Base-by-base conservation (phyloP, 2,113 vertebrate genomes). In the Pipa parva region DNA sequence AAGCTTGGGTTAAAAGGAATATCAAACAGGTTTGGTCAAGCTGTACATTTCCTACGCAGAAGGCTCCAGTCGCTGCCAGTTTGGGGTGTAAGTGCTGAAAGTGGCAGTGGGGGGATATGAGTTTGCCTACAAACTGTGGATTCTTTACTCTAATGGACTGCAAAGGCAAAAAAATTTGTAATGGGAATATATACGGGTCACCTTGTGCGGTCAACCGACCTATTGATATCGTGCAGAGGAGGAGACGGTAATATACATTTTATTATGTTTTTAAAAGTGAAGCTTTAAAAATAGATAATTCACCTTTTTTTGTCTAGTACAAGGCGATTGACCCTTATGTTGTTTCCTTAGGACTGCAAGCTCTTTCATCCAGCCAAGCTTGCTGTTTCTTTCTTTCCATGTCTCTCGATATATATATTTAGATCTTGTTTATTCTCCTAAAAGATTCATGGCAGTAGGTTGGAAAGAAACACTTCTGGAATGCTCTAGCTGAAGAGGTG, bases 191-290 rank as follows among this genome's bases (percentile, higher is more conserved):
- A 29, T 80, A 81, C 75, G 87, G 87, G 71, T 90, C 88, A 0
- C 85, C 85, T 2, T 81, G 82, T 21, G 85, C 87, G 4, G 85
- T 88, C 78, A 87, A 89, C 84, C 79, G 83, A 45, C 87, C 88
- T 73, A 89, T 88, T 63, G 87, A 90, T 82, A 88, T 90, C 77
- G 77, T 77, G 39, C 83, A 86, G 75, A 88, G 81, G 77, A 81
- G 75, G 80, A 84, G 87, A 81, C 85, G 88, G 87, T 90, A 89
- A 89, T n/a, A 76, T 73, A 27, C 2, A 17, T 20, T 27, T 25
- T 7, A 11, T 21, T 29, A 21, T 49, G 27, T 21, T 9, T 39
- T 42, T n/a, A n/a, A n/a, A n/a, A n/a, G n/a, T n/a, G n/a, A n/a
- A n/a, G n/a, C n/a, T n/a, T n/a, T n/a, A n/a, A n/a, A n/a, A n/a